Base-by-base conservation (phyloP, 1,140 invertebrate genomes). In the Acromyrmex heyeri region DNA sequence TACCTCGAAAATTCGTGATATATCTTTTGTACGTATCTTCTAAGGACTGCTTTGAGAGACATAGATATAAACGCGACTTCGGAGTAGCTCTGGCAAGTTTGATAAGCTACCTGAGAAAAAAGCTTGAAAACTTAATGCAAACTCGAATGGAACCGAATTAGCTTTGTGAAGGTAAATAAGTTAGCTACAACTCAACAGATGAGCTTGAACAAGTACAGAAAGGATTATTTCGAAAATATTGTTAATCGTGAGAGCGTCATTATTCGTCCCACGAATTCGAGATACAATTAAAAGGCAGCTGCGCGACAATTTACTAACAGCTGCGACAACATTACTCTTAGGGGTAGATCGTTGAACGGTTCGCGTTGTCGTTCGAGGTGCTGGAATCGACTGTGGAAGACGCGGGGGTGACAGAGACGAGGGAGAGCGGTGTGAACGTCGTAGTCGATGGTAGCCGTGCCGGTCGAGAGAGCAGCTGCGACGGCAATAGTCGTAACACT, bases 1-100 rank as follows among this genome's bases (percentile, higher is more conserved):
- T 89, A 89, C 88, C 85, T 90, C 89, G 59, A 87, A 79, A 73
- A 55, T 87, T 76, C 88, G 76, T 88, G 83, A 90, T 90, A 89
- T 89, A 90, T 90, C 65, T 89, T 89, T 90, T 85, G 44, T 85
- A 90, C 69, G 73, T 89, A 89, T 89, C 69, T 89, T 89, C 21
- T 77, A 85, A 79, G 38, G n/a, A 38, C n/a, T 55, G 62, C 76
- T 44, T 27, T 38, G n/a, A 24, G 83, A 76, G 59, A 44, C 38
- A 61, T 67, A 21, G 16, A 65, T 78, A 18, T 48, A 67, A 79
- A 53, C 57, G 59, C 27, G 27, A 48, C 16, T 12, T 18, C 27
- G 34, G 14, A 38, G 0, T 38, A 18, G 30, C n/a, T 24, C n/a
- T 5, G 12, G 7, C 44, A 27, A 50, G 16, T 24, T 6, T 30